phyloP scores from a whole-genome alignment of 2,888 invertebrate species.

The Conchocele bisecta region DNA sequence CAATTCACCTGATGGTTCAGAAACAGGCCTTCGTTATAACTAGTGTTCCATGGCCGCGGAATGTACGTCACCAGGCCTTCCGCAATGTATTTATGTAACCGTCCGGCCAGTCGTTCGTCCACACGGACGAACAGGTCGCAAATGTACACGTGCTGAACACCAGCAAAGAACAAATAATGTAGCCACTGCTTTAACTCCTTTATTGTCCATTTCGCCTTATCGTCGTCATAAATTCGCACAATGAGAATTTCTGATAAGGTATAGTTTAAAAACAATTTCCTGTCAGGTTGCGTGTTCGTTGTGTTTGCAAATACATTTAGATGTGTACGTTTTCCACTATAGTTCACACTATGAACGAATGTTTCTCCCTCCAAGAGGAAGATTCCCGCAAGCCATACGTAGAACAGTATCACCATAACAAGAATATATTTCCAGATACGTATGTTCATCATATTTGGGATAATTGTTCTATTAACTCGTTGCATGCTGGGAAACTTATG shows the following conservation, averaged over 20 bases:
- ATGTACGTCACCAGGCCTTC: conserved; percentile 33
- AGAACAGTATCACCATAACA: no score
- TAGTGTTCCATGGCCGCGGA: conserved; percentile 22
- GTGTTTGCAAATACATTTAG: no score
- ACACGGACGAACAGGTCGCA: conserved; percentile 41
- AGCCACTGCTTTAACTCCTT: conserved; percentile 56
- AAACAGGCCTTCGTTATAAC: conserved; percentile 25
- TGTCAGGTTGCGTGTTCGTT: no score
- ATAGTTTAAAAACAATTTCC: no score
- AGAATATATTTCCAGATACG: no score
- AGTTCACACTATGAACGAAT: no score
- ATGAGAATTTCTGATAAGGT: conserved; percentile 18
- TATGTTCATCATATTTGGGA: no score
- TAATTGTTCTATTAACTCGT: no score
- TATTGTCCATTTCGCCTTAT: conserved; percentile 48
- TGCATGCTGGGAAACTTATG: no score
- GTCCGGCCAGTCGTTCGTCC: conserved; percentile 17
- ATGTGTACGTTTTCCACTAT: no score
- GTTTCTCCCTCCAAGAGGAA: no score
- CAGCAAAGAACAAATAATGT: conserved; percentile 50
- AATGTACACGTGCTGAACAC: conserved; percentile 50
- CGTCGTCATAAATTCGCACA: conserved; percentile 39
- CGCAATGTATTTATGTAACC: conserved; percentile 29
- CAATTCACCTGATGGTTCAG: conserved; percentile 61
- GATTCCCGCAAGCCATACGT: no score